phyloP scores from a whole-genome alignment of 2,888 invertebrate species.

The Hypena proboscidalis region DNA sequence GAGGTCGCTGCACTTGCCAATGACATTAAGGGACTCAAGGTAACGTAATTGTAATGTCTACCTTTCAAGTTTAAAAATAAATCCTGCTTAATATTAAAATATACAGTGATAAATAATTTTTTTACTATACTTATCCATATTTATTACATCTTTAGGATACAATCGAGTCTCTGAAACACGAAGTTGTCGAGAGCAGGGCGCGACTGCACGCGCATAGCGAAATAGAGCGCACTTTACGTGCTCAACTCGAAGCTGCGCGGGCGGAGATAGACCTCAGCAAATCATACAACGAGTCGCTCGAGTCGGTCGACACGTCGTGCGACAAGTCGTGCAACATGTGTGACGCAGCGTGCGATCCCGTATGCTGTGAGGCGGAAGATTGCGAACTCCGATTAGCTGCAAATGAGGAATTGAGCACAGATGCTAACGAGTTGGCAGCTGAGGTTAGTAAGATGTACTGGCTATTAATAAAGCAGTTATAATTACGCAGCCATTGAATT shows the following conservation, averaged over 20 bases:
- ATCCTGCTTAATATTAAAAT: constrained; percentile 18
- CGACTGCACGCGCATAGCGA: constrained; percentile 77
- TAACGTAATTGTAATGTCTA: constrained; percentile 37
- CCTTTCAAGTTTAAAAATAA: constrained; percentile 14
- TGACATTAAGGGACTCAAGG: constrained; percentile 80
- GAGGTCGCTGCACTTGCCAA: constrained; percentile 72
- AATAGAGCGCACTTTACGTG: constrained; percentile 76
- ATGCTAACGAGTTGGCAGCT: constrained; percentile 77
- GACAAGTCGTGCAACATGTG: constrained; percentile 62
- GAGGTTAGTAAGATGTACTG: constrained; percentile 59
- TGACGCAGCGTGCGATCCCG: constrained; percentile 79
- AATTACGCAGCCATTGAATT: constrained; percentile 20
- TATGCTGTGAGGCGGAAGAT: constrained; percentile 70
- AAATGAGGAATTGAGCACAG: constrained; percentile 77
- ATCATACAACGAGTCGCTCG: constrained; percentile 35
- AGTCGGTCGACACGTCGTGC: constrained; percentile 43
- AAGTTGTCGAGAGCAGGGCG: constrained; percentile 76
- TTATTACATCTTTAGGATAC: constrained; percentile 63
- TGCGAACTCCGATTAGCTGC: constrained; percentile 65
- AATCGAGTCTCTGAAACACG: constrained; percentile 77
- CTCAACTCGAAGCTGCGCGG: constrained; percentile 77
- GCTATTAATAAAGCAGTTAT: constrained; percentile 33
- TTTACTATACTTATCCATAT: background rate
- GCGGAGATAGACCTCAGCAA: constrained; percentile 57
- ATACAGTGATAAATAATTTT: background rate